Evolutionary conservation across 2,888 invertebrate species (phyloP).

Genomic region (Erebia ligea): DNA sequence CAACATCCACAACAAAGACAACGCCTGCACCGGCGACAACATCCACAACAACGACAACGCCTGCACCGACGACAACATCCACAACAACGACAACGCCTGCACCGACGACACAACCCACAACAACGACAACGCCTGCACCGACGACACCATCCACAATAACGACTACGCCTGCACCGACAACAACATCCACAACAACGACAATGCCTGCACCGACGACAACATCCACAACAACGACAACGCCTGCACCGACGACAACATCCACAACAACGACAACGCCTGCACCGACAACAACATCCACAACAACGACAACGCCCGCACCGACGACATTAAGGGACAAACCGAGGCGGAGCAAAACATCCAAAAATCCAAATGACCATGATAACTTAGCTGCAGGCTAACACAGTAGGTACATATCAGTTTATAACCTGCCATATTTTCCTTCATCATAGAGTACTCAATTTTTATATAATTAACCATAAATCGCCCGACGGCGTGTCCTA

Average conservation of each 20-base stretch:
- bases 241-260: not conserved
- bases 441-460: too few relatives aligned
- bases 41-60: not conserved
- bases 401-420: too few relatives aligned
- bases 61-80: too few relatives aligned
- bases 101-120: not conserved
- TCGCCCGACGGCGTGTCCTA: too few relatives aligned
- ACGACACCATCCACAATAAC: not conserved
- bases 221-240: not conserved
- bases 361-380: too few relatives aligned
- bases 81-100: slow-evolving; percentile 29
- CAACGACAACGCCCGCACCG: not conserved
- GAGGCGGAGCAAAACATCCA: too few relatives aligned
- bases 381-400: too few relatives aligned
- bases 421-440: too few relatives aligned
- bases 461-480: too few relatives aligned
- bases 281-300: not conserved
- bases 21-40: not conserved
- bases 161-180: not conserved
- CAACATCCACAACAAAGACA: not conserved
- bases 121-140: not conserved
- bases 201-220: not conserved
- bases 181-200: not conserved
- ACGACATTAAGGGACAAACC: too few relatives aligned
- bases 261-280: not conserved